Conservation (phyloP, 2,797 vertebrate species). For the Apodemus agrarius region DNA sequence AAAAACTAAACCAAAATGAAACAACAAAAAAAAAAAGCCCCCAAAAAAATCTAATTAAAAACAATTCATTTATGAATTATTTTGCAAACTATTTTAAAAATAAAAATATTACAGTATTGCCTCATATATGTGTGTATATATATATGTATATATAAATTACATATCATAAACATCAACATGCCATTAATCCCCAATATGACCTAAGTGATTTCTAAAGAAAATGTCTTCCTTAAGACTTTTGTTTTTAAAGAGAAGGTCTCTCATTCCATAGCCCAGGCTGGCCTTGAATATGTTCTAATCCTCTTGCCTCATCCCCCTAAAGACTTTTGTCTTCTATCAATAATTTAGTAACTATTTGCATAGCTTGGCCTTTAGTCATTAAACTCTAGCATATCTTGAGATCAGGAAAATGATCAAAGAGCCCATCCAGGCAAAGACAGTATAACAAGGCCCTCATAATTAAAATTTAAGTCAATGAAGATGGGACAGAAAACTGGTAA, state of each 20-base stretch:
- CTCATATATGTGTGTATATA: background rate
- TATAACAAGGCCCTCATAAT: constrained; percentile 12
- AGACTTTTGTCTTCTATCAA: background rate
- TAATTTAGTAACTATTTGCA: constrained; percentile 34
- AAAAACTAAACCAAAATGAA: background rate
- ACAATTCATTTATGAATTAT: background rate
- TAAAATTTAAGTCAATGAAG: background rate
- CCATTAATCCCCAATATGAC: background rate
- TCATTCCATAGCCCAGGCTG: background rate
- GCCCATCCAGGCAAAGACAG: background rate
- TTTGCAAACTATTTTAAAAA: constrained; percentile 2
- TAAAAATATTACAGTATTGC: constrained; percentile 6
- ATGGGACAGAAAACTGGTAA: background rate
- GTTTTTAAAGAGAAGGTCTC: background rate
- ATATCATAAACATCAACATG: background rate
- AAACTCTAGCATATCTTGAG: background rate
- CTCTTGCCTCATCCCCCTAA: background rate
- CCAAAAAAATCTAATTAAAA: background rate
- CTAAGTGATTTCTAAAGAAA: constrained; percentile 38
- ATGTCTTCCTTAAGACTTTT: background rate
- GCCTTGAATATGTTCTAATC: background rate
- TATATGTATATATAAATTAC: background rate
- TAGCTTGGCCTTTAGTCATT: background rate
- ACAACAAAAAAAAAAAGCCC: background rate
- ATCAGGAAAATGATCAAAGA: background rate